Evolutionary conservation across 2,113 vertebrate genomes (phyloP), one percentile per base, ranked within the genome.

Genomic region (Periophthalmus modestus): DNA sequence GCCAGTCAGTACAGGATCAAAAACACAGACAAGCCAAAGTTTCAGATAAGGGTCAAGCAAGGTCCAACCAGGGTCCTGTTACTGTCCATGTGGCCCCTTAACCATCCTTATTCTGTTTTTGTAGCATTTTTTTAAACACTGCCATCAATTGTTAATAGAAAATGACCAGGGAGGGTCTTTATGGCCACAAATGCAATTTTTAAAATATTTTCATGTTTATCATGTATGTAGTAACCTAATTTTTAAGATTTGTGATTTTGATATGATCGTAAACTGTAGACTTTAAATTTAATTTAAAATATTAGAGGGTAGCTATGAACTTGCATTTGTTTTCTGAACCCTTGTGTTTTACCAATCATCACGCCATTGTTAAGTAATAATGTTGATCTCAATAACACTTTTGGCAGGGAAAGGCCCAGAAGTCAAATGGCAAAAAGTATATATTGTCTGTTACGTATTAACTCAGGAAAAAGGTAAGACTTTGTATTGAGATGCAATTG

Each of bases 1-100:
- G 96, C 95, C 98, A 95, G 96, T 95, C 94, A 98, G 96, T 95
- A 95, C 97, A 92, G 94, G 96, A 97, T 97, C 96, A 89, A 99
- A 99, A 95, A 98, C 96, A 91, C 96, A 95, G 79, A 98, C 96
- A 93, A 98, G 96, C 96, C 98, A 99, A 95, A 99, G 96, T 93
- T 99, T 96, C 95, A 98, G 98, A 97, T 99, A 96, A 97, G 94
- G 95, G 95, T 94, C 92, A 74, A 47, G 81, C n/a, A 80, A 90
- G 93, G 87, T 89, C 91, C 93, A 91, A 92, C 88, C 86, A 92
- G 93, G 70, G 90, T 77, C 78, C 79, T 76, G 68, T 89, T 83
- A 67, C 85, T 87, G 82, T 91, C 82, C 81, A 74, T 69, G 68
- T 39, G 10, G 73, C 71, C 86, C 81, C 70, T 62, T 12, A 69